Conservation (phyloP, 2,797 vertebrate genomes). For the Urosaurus nigricauda region DNA sequence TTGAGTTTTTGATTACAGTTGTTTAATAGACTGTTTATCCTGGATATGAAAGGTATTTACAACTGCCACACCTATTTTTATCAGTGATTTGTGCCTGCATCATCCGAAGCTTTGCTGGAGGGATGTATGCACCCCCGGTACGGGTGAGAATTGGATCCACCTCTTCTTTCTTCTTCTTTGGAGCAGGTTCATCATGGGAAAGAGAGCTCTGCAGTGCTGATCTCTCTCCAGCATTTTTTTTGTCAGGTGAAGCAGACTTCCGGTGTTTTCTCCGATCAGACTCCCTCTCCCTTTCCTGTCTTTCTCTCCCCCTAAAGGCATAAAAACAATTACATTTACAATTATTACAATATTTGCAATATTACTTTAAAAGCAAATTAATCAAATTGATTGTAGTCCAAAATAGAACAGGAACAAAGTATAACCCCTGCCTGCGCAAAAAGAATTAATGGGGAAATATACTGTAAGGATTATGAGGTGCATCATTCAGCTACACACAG, state of each 20-base stretch:
- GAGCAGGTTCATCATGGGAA: conserved; percentile 79
- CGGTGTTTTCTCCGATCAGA: conserved; percentile 77
- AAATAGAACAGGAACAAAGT: too few species aligned
- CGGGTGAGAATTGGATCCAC: conserved; percentile 94
- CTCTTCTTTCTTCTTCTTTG: conserved; percentile 95
- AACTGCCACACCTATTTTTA: conserved; percentile 89
- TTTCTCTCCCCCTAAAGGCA: conserved; percentile 73
- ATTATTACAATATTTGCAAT: too few species aligned
- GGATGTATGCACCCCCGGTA: conserved; percentile 96
- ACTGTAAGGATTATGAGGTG: too few species aligned
- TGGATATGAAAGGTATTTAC: background rate
- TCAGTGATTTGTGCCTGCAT: conserved; percentile 98
- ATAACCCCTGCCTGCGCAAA: too few species aligned
- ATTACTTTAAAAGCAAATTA: too few species aligned
- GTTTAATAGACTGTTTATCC: background rate
- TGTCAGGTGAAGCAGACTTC: conserved; percentile 81
- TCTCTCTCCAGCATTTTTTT: conserved; percentile 73
- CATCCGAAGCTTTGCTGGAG: conserved; percentile 95
- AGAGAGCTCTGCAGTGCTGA: conserved; percentile 67
- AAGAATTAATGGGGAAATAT: too few species aligned
- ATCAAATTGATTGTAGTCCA: too few species aligned
- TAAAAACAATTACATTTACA: background rate
- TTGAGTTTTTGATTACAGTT: background rate
- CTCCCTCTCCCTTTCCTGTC: conserved; percentile 80
- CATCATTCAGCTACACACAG: too few species aligned